These are phyloP conservation scores for Drosophila sturtevanti DNA, from an alignment of 1,140 invertebrate species.

Conservation along the genomic window DNA sequence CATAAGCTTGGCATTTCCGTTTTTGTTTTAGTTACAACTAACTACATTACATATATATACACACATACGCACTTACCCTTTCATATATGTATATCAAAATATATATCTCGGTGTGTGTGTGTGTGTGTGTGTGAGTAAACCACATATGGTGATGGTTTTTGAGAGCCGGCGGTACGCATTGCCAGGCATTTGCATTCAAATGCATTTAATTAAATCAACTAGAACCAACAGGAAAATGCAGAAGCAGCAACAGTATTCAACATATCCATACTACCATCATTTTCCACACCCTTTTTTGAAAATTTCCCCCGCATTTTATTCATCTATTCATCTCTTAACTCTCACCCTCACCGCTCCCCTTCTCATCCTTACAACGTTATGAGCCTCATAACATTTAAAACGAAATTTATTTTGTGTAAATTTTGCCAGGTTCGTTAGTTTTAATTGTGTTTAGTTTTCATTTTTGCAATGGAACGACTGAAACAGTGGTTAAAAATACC, in stretches of 20 bases:
- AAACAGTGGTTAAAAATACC: not conserved
- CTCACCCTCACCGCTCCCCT: not conserved
- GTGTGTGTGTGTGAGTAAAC: conserved; percentile 38
- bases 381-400: conserved; percentile 76
- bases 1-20: conserved; percentile 71
- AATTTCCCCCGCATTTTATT: not conserved
- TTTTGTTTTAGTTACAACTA: conserved; percentile 73
- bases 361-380: conserved; percentile 36
- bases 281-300: not conserved
- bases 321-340: not conserved
- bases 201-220: conserved; percentile 79
- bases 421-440: conserved; percentile 77
- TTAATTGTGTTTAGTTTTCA: conserved; percentile 78
- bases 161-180: conserved; percentile 63
- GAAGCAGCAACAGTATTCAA: conserved; percentile 44
- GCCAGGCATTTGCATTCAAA: conserved; percentile 76
- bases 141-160: conserved; percentile 60
- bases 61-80: conserved; percentile 9
- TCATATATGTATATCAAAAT: conserved; percentile 1
- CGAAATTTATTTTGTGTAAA: conserved; percentile 76
- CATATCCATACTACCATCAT: not conserved
- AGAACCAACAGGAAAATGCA: conserved; percentile 76
- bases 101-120: conserved; percentile 1
- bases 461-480: conserved; percentile 44
- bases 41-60: conserved; percentile 23